Evolutionary conservation across 2,888 invertebrate species (phyloP).

Genomic region (Brachynemurus nebulosus): DNA sequence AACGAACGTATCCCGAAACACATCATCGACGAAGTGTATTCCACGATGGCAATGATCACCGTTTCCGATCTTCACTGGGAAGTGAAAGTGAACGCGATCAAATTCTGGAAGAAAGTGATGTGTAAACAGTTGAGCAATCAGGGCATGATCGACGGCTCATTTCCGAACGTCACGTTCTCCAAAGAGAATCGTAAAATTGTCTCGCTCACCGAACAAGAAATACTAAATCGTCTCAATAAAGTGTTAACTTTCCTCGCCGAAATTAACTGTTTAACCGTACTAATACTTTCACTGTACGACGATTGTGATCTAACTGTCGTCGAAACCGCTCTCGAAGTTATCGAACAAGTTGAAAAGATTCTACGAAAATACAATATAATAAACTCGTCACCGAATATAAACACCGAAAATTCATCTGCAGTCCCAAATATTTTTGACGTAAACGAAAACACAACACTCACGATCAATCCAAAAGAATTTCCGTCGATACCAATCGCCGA

Average conservation of each 20-base stretch:
- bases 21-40: constrained; percentile 41
- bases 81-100: constrained; percentile 55
- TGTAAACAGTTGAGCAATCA: constrained; percentile 50
- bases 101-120: constrained; percentile 59
- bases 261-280: constrained; percentile 54
- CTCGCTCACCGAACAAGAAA: constrained; percentile 50
- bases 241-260: constrained; percentile 51
- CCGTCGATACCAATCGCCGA: no score
- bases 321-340: constrained; percentile 41
- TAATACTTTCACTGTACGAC: constrained; percentile 48
- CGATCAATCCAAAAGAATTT: constrained; percentile 24
- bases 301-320: constrained; percentile 61
- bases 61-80: constrained; percentile 70
- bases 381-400: constrained; percentile 11
- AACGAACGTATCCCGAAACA: constrained; percentile 43
- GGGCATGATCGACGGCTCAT: constrained; percentile 72
- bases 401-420: not conserved
- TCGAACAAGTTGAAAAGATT: constrained; percentile 37
- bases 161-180: constrained; percentile 68
- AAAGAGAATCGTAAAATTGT: constrained; percentile 66
- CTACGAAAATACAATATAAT: constrained; percentile 41
- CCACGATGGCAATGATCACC: constrained; percentile 50
- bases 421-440: not conserved
- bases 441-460: not conserved
- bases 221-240: constrained; percentile 46